Base-by-base conservation (phyloP, 1,140 invertebrate species). In the Platyscapa corneri region DNA sequence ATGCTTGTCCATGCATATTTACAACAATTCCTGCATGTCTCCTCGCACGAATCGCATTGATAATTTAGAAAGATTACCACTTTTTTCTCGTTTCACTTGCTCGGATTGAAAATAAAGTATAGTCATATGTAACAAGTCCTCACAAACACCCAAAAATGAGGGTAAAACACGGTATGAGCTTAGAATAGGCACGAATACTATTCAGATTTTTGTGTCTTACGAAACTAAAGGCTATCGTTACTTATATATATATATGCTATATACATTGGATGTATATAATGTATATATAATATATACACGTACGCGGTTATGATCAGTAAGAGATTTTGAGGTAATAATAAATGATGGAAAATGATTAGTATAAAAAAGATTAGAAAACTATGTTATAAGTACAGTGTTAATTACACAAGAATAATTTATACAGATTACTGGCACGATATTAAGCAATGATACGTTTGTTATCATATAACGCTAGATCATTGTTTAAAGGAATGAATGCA, bases 291-390 rank as follows among this genome's bases (percentile, higher is more conserved):
- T 72, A 34, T 7, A 16, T 70, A 16, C 8, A 60, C 23, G 27
- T 60, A 27, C 20, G 27, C 18, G 12, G 3, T 20, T 20, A 18
- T 3, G 12, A 74, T 42, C 3, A n/a, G 37, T 74, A 0, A 18
- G 5, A 6, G 37, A 39, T 18, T 72, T 72, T 37, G 18, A 74
- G 53, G 64, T 65, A 76, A 56, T 65, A 46, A 70, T 78, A 30
- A 84, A 67, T 27, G 46, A 70, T 60, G 60, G 39, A 34, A 64
- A 76, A 81, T 65, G 20, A 37, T 85, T 76, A 76, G 83, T 81
- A 81, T 85, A 85, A 85, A 76, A 84, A 79, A 46, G 78, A 67
- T 84, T 85, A 85, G 49, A 85, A 85, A 85, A 80, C 67, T 79
- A 80, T 80, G 32, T n/a, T 5, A 42, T 85, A 85, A 80, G 77